A percentile compares a stretch with the other conserved stretches of the same genome.
phyloP scores from a whole-genome alignment of 2,113 vertebrate genomes.

The Dinomys branickii region DNA sequence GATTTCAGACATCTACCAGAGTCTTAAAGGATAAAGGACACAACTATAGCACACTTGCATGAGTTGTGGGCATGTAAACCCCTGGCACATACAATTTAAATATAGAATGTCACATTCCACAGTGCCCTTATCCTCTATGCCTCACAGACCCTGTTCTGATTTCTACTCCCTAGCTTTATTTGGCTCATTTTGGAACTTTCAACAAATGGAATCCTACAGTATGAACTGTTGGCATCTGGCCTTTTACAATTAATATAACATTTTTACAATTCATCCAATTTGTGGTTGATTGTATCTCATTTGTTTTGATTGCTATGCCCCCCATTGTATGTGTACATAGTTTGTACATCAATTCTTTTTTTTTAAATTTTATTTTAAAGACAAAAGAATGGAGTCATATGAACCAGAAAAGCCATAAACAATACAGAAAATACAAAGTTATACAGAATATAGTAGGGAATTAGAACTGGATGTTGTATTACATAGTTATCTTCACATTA shows the following conservation, averaged over 20 bases:
- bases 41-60: background rate
- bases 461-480: no score
- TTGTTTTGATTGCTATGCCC: background rate
- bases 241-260: background rate
- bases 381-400: no score
- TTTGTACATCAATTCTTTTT: background rate
- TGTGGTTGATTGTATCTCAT: background rate
- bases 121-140: background rate
- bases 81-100: background rate
- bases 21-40: background rate
- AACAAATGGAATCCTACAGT: background rate
- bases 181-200: background rate
- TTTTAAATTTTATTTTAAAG: no score
- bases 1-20: background rate
- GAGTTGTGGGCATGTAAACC: background rate
- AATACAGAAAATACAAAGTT: no score
- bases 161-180: background rate
- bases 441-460: no score
- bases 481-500: no score
- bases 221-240: background rate
- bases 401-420: no score
- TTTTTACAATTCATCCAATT: background rate
- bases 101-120: background rate
- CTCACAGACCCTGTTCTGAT: background rate
- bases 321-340: background rate